These are phyloP conservation scores for Halcyon leucocephala DNA, from an alignment of 2,797 vertebrate genomes.

Conservation along the genomic window DNA sequence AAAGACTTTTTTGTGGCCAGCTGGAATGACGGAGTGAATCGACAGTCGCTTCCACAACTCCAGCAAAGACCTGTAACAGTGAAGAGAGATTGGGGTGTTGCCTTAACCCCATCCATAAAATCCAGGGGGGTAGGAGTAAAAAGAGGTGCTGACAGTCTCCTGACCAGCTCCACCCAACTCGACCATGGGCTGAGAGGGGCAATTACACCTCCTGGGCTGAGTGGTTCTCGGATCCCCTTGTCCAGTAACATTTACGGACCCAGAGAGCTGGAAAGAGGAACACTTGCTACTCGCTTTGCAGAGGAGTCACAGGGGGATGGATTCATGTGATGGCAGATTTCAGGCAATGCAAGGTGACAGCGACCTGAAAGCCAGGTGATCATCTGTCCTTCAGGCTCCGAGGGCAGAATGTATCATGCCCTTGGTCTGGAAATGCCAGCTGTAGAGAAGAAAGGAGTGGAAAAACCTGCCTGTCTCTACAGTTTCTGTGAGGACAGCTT, in stretches of 20 bases:
- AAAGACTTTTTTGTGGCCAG: not conserved
- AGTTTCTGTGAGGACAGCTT: not conserved
- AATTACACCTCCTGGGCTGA: no score
- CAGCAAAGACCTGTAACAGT: not conserved
- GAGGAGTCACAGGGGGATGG: rapidly evolving
- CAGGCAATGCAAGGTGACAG: not conserved
- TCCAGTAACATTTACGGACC: not conserved
- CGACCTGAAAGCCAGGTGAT: not conserved
- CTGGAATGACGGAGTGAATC: not conserved
- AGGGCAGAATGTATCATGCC: not conserved
- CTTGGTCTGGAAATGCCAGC: not conserved
- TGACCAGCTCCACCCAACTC: not conserved
- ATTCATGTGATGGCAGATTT: not conserved
- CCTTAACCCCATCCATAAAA: not conserved
- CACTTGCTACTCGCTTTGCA: not conserved
- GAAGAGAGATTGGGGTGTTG: not conserved
- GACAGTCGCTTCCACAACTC: not conserved
- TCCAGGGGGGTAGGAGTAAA: not conserved
- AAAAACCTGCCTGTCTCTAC: not conserved
- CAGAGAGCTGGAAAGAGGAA: not conserved
- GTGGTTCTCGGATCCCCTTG: not conserved
- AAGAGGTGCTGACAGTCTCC: not conserved
- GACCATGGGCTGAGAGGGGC: no score
- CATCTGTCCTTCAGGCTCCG: not conserved
- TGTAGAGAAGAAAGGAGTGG: not conserved